Base-by-base conservation (phyloP, 2,113 vertebrate species). In the Lepisosteus osseus region DNA sequence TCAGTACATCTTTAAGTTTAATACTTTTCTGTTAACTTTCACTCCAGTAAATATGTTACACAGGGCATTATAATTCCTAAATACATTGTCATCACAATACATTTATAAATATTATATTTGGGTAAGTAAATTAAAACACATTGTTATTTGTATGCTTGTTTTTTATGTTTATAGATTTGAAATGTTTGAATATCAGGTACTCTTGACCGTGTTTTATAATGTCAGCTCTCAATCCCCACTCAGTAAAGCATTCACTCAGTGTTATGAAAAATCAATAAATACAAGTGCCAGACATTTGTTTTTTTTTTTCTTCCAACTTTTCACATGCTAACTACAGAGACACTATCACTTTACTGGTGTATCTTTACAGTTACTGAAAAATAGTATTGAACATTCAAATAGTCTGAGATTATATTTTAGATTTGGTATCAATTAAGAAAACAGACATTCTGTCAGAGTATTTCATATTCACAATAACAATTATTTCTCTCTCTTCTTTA, bases 401-500 rank as follows among this genome's bases (percentile, higher is more conserved):
- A 59, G 57, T 59, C 57, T 59, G 11, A 13, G 11, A 4, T 59
- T 11, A 13, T 59, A n/a, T 59, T 59, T 59, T 59, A 59, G 57
- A 59, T 59, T 59, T 59, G 57, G 57, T 11, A 8, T 59, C n/a
- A 59, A 51, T 51, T 51, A n/a, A 4, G 14, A 59, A 59, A 59
- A 59, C 57, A 59, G 57, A 59, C 57, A 59, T 59, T 66, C 54
- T 45, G 54, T 59, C 54, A 66, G 8, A 66, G 43, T 44, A 44
- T 44, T 12, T 13, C 54, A 51, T 29, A 9, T 54, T 15, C 41
- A 9, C n/a, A 41, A 62, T 54, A 29, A 57, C 44, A 29, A 61
- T 54, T 17, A 64, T 43, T 17, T 59, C 45, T 54, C 11, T 11
- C 12, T 43, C 3, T 44, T 45, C n/a, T 51, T 45, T 57, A 11